Conservation (phyloP, 2,888 invertebrate species). For the Phyllotreta striolata region DNA sequence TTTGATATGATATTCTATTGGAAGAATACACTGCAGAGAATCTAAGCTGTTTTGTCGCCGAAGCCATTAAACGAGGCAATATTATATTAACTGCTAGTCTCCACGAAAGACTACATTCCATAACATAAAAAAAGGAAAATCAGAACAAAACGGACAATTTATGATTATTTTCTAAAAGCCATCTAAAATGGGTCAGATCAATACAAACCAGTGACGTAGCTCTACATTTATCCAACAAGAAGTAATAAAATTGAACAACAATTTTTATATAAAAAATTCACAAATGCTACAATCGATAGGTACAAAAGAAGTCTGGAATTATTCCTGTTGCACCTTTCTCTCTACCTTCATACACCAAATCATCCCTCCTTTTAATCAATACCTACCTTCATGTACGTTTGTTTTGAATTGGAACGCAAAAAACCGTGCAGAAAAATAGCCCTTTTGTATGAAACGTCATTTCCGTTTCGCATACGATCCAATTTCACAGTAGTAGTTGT, state of each 20-base stretch:
- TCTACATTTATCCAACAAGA: conserved; percentile 16
- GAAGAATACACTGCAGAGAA: neutral
- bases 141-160: conserved; percentile 30
- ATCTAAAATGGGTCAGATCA: conserved; percentile 35
- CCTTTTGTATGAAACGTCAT: no score
- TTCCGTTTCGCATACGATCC: no score
- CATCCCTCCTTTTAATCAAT: no score
- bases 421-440: no score
- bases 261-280: conserved; percentile 6
- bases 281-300: no score
- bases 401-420: no score
- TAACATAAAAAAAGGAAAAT: conserved; percentile 27
- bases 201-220: conserved; percentile 31
- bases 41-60: neutral
- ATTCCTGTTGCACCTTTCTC: no score
- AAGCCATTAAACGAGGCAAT: conserved; percentile 23
- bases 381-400: no score
- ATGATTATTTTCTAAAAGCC: conserved; percentile 26
- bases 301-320: no score
- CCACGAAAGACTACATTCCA: conserved; percentile 18
- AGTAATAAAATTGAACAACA: conserved; percentile 23
- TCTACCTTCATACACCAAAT: no score
- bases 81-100: conserved; percentile 21
- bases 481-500: no score
- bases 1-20: neutral